Evolutionary conservation across 1,140 invertebrate genomes (phyloP).

Genomic region (Andricus grossulariae): DNA sequence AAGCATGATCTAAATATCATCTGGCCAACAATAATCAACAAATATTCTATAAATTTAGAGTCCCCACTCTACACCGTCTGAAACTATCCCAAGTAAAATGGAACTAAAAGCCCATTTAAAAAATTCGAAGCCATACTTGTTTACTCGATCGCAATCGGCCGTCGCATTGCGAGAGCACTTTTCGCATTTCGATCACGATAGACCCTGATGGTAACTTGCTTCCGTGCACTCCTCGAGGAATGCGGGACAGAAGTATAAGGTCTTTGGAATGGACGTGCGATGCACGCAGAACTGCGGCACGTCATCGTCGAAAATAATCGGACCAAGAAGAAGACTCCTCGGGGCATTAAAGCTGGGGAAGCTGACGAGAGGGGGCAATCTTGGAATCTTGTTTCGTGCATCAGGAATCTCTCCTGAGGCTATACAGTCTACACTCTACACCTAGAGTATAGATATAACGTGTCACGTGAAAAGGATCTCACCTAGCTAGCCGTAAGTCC

Average conservation of each 20-base stretch:
- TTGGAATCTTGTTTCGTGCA: conserved; percentile 29
- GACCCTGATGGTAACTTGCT: conserved; percentile 7
- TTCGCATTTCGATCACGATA: not conserved
- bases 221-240: conserved; percentile 18
- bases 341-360: conserved; percentile 10
- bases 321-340: conserved; percentile 42
- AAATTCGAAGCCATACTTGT: too few relatives aligned
- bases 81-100: too few relatives aligned
- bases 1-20: too few relatives aligned
- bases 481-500: conserved; percentile 74
- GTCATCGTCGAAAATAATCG: conserved; percentile 68
- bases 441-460: conserved; percentile 29
- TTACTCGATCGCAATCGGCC: not conserved
- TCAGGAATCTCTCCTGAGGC: conserved; percentile 27
- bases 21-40: too few relatives aligned
- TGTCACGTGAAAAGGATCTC: conserved; percentile 48
- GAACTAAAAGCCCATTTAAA: too few relatives aligned
- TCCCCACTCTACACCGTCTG: too few relatives aligned
- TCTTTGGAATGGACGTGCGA: conserved; percentile 34
- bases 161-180: not conserved
- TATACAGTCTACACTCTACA: conserved; percentile 15
- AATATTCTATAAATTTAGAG: too few relatives aligned
- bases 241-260: conserved; percentile 48
- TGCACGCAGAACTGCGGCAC: conserved; percentile 47
- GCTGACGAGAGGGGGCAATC: conserved; percentile 16